Conservation (phyloP, 2,113 vertebrate species). For the Megaleporinus macrocephalus region DNA sequence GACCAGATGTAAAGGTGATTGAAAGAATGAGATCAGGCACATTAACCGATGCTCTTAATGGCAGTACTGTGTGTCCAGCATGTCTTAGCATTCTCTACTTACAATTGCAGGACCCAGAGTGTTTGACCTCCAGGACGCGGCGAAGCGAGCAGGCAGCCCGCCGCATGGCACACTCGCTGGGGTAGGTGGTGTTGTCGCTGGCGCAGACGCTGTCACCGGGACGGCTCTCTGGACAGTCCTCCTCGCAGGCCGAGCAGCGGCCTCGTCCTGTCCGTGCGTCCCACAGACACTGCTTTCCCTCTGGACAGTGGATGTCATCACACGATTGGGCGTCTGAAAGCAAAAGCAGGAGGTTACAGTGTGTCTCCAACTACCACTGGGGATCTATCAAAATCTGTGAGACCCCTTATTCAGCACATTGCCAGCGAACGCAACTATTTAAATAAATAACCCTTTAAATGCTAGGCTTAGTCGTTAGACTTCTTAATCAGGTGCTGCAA, state of each 20-base stretch:
- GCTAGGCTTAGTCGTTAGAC: too few species aligned
- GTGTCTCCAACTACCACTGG: background rate
- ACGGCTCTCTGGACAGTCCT: conserved; percentile 82
- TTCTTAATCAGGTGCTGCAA: too few species aligned
- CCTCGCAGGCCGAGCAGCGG: conserved; percentile 82
- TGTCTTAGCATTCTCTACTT: conserved; percentile 75
- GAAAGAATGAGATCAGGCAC: conserved; percentile 65
- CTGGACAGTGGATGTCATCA: conserved; percentile 85
- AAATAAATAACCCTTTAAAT: too few species aligned
- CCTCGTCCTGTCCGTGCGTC: conserved; percentile 84
- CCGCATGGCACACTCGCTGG: conserved; percentile 88
- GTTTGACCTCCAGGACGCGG: conserved; percentile 87
- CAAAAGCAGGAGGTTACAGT: conserved; percentile 37
- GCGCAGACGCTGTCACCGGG: conserved; percentile 88
- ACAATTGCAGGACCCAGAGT: conserved; percentile 91
- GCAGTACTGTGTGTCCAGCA: background rate
- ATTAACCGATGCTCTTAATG: conserved; percentile 50
- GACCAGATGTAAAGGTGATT: conserved; percentile 14
- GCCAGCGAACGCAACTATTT: too few species aligned
- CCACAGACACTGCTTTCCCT: conserved; percentile 88
- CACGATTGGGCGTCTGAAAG: conserved; percentile 88
- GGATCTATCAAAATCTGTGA: too few species aligned
- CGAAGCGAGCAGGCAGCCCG: conserved; percentile 85
- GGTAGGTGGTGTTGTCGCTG: conserved; percentile 88
- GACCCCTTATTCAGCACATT: too few species aligned